A percentile compares a stretch with the other conserved stretches of the same genome.
Evolutionary conservation across 2,113 vertebrate genomes (phyloP).

Genomic region (Pomatorhinus ruficollis): DNA sequence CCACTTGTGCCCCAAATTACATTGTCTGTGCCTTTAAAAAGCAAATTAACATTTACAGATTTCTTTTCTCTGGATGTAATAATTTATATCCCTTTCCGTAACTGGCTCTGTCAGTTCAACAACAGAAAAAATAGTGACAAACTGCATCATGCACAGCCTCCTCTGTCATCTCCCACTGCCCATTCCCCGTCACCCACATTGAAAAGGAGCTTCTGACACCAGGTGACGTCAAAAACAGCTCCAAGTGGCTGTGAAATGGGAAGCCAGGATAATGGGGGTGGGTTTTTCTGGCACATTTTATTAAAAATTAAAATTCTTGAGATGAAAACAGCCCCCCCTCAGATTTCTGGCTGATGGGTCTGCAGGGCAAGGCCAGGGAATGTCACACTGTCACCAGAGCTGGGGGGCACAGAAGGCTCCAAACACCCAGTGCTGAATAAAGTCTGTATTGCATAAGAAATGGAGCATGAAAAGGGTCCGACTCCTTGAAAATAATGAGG

Average conservation of each 20-base stretch:
- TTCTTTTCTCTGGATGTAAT: not conserved
- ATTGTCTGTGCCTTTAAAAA: conserved; percentile 24
- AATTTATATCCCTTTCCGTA: not conserved
- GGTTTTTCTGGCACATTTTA: not conserved
- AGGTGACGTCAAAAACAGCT: not conserved
- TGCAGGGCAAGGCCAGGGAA: not conserved
- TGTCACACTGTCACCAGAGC: not conserved
- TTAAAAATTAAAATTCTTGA: not conserved
- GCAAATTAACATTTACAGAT: conserved; percentile 6
- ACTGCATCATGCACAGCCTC: not conserved
- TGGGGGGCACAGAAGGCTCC: not conserved
- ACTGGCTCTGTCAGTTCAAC: not conserved
- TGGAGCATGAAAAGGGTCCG: not conserved
- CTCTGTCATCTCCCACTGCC: not conserved
- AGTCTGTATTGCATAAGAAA: not conserved
- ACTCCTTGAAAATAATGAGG: not conserved
- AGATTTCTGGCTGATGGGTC: not conserved
- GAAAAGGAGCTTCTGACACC: not conserved
- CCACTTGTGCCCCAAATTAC: not conserved
- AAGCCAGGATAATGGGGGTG: not conserved
- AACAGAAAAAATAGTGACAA: not conserved
- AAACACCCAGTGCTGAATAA: not conserved
- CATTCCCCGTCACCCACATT: not conserved
- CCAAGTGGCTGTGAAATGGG: not conserved
- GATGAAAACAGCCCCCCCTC: not conserved